Evolutionary conservation across 2,888 invertebrate genomes (phyloP).

Genomic region (Diachrysia chrysitis): DNA sequence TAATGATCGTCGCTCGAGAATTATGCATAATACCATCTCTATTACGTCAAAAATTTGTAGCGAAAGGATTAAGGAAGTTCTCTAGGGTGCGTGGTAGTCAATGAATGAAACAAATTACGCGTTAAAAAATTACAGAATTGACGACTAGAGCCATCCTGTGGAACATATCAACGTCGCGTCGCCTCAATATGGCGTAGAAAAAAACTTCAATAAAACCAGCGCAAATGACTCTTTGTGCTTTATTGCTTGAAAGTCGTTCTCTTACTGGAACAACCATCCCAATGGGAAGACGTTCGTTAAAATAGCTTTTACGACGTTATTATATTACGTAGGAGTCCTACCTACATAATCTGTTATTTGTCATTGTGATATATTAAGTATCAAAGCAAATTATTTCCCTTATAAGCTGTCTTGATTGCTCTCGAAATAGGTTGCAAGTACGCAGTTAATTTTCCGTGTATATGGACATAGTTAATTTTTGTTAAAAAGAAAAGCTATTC

Average conservation of each 20-base stretch:
- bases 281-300: slow-evolving; percentile 70
- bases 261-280: slow-evolving; percentile 69
- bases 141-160: slow-evolving; percentile 61
- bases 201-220: slow-evolving; percentile 79
- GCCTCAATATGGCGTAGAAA: slow-evolving; percentile 78
- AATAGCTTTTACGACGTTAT: slow-evolving; percentile 73
- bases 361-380: slow-evolving; percentile 23
- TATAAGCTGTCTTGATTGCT: slow-evolving; percentile 14
- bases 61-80: slow-evolving; percentile 43
- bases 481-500: slow-evolving; percentile 12
- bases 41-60: slow-evolving; percentile 50
- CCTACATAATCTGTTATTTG: slow-evolving; percentile 39
- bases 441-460: no score
- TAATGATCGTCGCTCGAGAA: slow-evolving; percentile 70
- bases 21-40: slow-evolving; percentile 62
- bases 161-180: slow-evolving; percentile 62
- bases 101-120: slow-evolving; percentile 31
- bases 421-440: slow-evolving; percentile 12
- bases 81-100: slow-evolving; percentile 11
- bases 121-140: slow-evolving; percentile 34
- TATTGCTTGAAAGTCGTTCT: slow-evolving; percentile 81
- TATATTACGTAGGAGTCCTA: slow-evolving; percentile 57
- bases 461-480: slow-evolving; percentile 14
- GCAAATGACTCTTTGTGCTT: slow-evolving; percentile 77
- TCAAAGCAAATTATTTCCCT: slow-evolving; percentile 21